Conservation (phyloP, 2,888 invertebrate species). For the Tethea ocularis region DNA sequence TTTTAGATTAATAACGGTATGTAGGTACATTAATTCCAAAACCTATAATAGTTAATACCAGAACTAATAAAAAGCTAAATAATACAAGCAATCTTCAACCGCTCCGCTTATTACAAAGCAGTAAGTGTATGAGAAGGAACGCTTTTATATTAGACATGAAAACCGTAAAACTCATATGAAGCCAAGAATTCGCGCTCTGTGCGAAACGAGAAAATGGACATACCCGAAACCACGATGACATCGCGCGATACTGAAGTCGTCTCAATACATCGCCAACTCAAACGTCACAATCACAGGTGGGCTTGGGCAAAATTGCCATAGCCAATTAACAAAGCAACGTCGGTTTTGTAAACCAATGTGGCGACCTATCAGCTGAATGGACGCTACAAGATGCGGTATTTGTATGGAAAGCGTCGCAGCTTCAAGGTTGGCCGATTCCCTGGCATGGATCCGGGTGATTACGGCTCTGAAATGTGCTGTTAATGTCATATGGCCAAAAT, state of each 20-base stretch:
- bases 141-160: constrained; percentile 33
- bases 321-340: constrained; percentile 48
- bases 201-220: constrained; percentile 55
- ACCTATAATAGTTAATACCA: background rate
- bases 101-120: constrained; percentile 28
- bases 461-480: constrained; percentile 54
- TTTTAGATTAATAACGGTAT: background rate
- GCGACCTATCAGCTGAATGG: constrained; percentile 61
- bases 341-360: constrained; percentile 45
- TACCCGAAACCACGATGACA: constrained; percentile 77
- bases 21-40: background rate
- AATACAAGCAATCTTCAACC: constrained; percentile 6
- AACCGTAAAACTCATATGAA: constrained; percentile 37
- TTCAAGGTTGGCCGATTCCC: constrained; percentile 73
- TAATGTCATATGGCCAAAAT: constrained; percentile 67
- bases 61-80: background rate
- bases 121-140: constrained; percentile 22
- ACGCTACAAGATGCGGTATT: constrained; percentile 64
- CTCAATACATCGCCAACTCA: constrained; percentile 63
- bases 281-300: constrained; percentile 48
- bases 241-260: constrained; percentile 42
- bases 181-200: constrained; percentile 48
- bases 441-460: constrained; percentile 72
- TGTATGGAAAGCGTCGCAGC: constrained; percentile 61
- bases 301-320: constrained; percentile 45